Evolutionary conservation across 2,888 invertebrate species (phyloP), one percentile per base, ranked within the genome.

Genomic region (Druceiella hillmani): DNA sequence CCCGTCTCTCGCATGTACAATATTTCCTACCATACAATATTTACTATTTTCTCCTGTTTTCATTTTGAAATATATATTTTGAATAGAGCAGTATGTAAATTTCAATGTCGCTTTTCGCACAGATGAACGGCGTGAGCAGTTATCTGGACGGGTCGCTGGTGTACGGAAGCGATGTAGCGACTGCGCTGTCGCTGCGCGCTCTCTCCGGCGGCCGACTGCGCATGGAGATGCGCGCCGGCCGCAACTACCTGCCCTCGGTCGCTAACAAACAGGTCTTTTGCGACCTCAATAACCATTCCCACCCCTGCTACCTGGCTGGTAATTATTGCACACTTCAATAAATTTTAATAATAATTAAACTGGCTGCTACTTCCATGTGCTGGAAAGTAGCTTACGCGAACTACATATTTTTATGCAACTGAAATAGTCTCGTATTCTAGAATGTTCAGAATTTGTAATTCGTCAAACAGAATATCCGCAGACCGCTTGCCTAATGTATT

Each of bases 81-180:
- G n/a, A n/a, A n/a, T n/a, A n/a, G n/a, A n/a, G n/a, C n/a, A n/a
- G n/a, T n/a, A n/a, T n/a, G n/a, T n/a, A n/a, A n/a, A n/a, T n/a
- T n/a, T n/a, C n/a, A n/a, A n/a, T n/a, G n/a, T n/a, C n/a, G n/a
- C n/a, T n/a, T n/a, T n/a, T n/a, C n/a, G n/a, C n/a, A n/a, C n/a
- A n/a, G 79, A 78, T 83, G 77, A 83, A 83, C 56, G 78, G 79
- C 51, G 75, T 82, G 1, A 80, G 75, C 6, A 69, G 72, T 47
- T 78, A 61, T 50, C 47, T 77, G 3, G 77, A 78, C 42, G 72
- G 68, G 0, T 77, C 77, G 0, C 55, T 59, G 1, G 55, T 77
- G 29, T 78, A 77, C 50, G 74, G 76, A 0, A 61, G 64, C 0
- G 64, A 69, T n/a, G 53, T 61, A 22, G 58, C 55, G 10, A 30